These are phyloP conservation scores for Pangasius sanitwongsei DNA, from an alignment of 2,797 vertebrate genomes.

Conservation along the genomic window DNA sequence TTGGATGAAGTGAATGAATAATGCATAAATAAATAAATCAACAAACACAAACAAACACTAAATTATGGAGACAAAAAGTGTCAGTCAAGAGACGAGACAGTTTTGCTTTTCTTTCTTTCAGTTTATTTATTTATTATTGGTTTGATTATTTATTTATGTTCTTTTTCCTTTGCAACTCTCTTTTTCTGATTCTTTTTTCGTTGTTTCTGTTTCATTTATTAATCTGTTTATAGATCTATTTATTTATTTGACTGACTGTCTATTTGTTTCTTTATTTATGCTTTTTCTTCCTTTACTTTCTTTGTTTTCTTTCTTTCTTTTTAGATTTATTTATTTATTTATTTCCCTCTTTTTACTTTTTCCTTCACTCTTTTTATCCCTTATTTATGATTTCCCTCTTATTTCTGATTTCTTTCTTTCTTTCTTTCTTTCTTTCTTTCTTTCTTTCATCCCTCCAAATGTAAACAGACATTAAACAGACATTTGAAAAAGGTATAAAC, in stretches of 20 bases:
- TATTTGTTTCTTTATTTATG: neutral
- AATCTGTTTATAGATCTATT: neutral
- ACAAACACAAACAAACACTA: neutral
- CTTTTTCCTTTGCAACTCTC: neutral
- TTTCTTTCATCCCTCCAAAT: neutral
- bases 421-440: neutral
- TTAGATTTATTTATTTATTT: too few species aligned
- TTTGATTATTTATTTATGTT: too few species aligned
- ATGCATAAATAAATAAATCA: neutral
- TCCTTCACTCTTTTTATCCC: neutral
- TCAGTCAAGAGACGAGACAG: neutral
- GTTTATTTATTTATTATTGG: too few species aligned
- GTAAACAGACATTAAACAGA: neutral
- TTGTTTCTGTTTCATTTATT: neutral
- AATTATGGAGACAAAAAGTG: neutral
- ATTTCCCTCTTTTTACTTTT: neutral
- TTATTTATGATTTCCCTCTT: neutral
- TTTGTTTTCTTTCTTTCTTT: too few species aligned
- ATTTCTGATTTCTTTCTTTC: neutral
- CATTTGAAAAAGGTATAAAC: neutral
- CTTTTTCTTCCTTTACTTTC: neutral
- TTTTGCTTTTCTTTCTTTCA: neutral
- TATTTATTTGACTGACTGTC: neutral
- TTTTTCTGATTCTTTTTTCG: neutral
- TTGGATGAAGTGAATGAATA: slow-evolving; percentile 2